Conservation (phyloP, 2,888 invertebrate species). For the Entomobrya multifasciata region DNA sequence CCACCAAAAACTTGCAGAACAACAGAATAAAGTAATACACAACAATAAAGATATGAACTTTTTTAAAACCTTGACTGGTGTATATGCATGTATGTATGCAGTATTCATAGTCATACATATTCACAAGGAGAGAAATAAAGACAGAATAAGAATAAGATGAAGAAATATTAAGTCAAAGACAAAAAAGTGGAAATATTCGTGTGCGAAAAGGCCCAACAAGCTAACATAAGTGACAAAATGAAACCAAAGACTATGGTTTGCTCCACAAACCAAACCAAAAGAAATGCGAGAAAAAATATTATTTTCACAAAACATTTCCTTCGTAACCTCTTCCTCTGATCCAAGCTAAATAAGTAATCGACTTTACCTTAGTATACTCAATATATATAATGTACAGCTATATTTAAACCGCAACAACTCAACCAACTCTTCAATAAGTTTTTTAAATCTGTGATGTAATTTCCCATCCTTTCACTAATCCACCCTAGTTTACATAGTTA, state of each 20-base stretch:
- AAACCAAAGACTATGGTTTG: constrained; percentile 13
- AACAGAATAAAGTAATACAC: neutral
- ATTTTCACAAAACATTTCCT: too few relatives aligned
- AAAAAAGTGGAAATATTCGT: neutral
- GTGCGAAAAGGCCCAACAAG: neutral
- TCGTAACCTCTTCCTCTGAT: too few relatives aligned
- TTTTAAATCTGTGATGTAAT: constrained; percentile 60
- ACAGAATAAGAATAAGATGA: neutral
- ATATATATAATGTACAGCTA: too few relatives aligned
- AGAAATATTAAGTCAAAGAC: neutral
- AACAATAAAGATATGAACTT: neutral
- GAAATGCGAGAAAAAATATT: constrained; percentile 31
- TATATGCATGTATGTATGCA: constrained; percentile 16
- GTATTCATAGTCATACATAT: constrained; percentile 18
- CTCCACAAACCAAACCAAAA: constrained; percentile 35
- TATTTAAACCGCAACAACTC: constrained; percentile 61
- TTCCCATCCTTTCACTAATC: constrained; percentile 16
- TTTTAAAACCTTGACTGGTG: neutral
- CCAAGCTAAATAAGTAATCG: constrained; percentile 40
- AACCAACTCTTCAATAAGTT: constrained; percentile 57
- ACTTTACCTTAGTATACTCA: constrained; percentile 14
- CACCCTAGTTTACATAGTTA: constrained; percentile 22
- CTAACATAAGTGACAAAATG: constrained; percentile 20
- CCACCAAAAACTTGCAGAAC: too few relatives aligned
- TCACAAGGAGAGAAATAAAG: constrained; percentile 2